Evolutionary conservation across 2,113 vertebrate genomes (phyloP), one percentile per base, ranked within the genome.

Genomic region (Nettapus auritus): DNA sequence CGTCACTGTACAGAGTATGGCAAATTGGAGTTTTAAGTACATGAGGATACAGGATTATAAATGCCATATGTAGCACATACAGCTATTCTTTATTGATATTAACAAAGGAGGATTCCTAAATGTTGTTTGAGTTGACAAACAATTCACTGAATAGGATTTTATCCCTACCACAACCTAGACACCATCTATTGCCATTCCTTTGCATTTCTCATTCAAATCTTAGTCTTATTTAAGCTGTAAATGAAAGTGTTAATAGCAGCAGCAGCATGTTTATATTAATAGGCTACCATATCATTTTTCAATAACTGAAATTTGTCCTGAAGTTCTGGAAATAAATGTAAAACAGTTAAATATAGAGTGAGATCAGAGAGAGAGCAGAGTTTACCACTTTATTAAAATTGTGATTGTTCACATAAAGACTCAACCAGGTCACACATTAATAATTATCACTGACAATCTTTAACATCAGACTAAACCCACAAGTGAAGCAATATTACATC

Each of bases 361-460:
- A 69, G 67, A 64, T 33, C 64, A 82, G 11, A 44, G 79, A 46
- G 63, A 91, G 89, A 89, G 4, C 4, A 34, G 90, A 93, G 94
- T 96, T 98, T 94, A 93, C 94, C 95, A 95, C 97, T 97, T 97
- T 98, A 98, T 98, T 98, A 97, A 98, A 98, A 97, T 94, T 62
- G 96, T 97, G 97, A 97, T 97, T 93, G 96, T 97, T 97, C 98
- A 95, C 93, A 97, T 97, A 97, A 98, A 98, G 98, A 98, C 97
- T 97, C 96, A 97, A 97, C 98, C 98, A 98, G 98, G 98, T 98
- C 98, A 98, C 97, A 98, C 98, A 98, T 98, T 98, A 98, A 99
- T 99, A 98, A 99, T 99, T 98, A 98, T 98, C 98, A 96, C 97
- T 98, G 98, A 98, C 98, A 98, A 98, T 98, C 98, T 98, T 98